Percentiles rank a stretch among this genome's conserved stretches.
These are phyloP conservation scores for Gephyroberyx darwinii DNA, from an alignment of 2,797 vertebrate genomes.

Conservation along the genomic window DNA sequence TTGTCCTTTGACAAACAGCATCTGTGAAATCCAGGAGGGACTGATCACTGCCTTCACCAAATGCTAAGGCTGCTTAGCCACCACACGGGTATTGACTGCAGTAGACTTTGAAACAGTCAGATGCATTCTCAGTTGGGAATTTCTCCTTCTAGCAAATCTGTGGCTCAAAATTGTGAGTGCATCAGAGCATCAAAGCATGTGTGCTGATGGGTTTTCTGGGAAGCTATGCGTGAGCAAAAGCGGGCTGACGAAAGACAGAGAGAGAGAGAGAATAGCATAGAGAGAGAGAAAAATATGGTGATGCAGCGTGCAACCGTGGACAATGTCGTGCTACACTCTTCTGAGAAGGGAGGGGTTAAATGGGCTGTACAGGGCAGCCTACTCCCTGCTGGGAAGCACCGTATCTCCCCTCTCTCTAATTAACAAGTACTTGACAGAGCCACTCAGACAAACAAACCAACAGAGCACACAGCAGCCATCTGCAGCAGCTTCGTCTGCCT, in stretches of 20 bases:
- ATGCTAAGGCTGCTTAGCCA: not conserved
- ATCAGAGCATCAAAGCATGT: slow-evolving; percentile 29
- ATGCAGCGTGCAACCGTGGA: slow-evolving; percentile 43
- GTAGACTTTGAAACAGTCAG: not conserved
- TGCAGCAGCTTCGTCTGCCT: slow-evolving; percentile 49
- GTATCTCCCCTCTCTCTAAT: slow-evolving; percentile 54
- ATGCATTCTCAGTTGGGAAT: not conserved
- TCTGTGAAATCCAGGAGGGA: not conserved
- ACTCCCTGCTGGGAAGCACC: slow-evolving; percentile 40
- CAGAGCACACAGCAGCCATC: slow-evolving; percentile 58
- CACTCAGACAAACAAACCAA: slow-evolving; percentile 56
- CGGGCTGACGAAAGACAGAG: slow-evolving; percentile 16
- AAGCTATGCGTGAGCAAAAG: slow-evolving; percentile 9
- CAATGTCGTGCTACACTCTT: slow-evolving; percentile 40
- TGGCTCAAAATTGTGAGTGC: slow-evolving; percentile 6
- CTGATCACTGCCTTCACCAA: not conserved
- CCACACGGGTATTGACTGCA: not conserved
- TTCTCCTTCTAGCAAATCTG: slow-evolving; percentile 21
- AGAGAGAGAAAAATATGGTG: slow-evolving; percentile 11
- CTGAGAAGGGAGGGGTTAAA: slow-evolving; percentile 45
- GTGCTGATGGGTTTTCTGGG: slow-evolving; percentile 15
- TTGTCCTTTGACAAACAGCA: no score
- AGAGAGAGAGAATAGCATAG: not conserved
- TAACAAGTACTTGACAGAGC: slow-evolving; percentile 61
- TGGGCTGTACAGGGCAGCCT: slow-evolving; percentile 29